Percentiles rank a stretch among this genome's conserved stretches.
Conservation (phyloP, 2,888 invertebrate genomes). For the Ferrisia virgata region DNA sequence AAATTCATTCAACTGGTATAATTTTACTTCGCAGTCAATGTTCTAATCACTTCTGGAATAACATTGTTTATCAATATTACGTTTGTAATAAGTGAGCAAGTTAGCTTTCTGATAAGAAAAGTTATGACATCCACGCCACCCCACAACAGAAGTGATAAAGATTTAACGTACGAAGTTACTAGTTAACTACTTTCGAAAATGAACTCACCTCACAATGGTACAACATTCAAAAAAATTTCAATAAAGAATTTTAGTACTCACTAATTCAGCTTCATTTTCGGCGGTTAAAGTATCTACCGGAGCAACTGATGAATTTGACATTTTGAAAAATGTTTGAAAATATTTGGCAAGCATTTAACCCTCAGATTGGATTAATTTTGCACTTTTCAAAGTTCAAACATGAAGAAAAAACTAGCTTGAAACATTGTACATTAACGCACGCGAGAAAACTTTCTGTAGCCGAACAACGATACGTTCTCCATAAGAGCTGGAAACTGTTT, state of each 20-base stretch:
- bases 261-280: constrained; percentile 28
- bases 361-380: not conserved
- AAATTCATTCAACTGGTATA: too few relatives aligned
- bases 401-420: not conserved
- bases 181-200: not conserved
- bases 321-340: constrained; percentile 3
- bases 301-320: constrained; percentile 34
- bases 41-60: too few relatives aligned
- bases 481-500: constrained; percentile 3
- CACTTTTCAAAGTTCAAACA: not conserved
- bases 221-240: not conserved
- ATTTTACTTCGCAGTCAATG: too few relatives aligned
- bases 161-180: too few relatives aligned
- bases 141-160: too few relatives aligned
- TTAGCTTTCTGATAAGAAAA: too few relatives aligned
- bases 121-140: too few relatives aligned
- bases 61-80: too few relatives aligned
- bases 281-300: constrained; percentile 16
- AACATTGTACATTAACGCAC: not conserved
- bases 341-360: constrained; percentile 24
- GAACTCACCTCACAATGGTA: not conserved
- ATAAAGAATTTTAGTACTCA: not conserved
- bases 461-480: not conserved
- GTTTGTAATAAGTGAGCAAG: too few relatives aligned
- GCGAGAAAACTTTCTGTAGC: not conserved